Evolutionary conservation across 2,797 vertebrate genomes (phyloP), one percentile per base, ranked within the genome.

Genomic region (Sparidentex hasta): DNA sequence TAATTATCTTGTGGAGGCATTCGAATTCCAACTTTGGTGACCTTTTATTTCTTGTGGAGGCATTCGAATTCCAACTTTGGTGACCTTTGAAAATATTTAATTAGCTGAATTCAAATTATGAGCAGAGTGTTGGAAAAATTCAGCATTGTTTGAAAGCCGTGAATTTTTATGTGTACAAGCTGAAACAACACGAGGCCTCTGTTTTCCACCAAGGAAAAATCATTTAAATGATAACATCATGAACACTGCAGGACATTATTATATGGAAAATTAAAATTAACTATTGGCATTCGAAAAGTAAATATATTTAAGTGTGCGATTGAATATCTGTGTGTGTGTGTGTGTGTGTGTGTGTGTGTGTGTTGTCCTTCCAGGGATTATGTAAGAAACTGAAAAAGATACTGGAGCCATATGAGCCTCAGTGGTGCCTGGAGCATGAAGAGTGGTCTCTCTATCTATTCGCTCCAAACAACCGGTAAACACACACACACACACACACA

Each of bases 361-460:
- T 83, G 33, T 85, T 46, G 80, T 80, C 85, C 58, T 65, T 85
- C 0, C 84, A 99, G 98, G 97, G 96, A 93, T 96, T 97, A 86
- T 97, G 96, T 90, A 96, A 96, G 83, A 96, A 96, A 71, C 89
- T 99, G 76, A 96, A 93, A 76, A 97, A 94, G 86, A 88, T 95
- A 0, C 89, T 99, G 89, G 96, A 97, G 87, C 97, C 97, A 11
- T 98, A 98, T 87, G 95, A 97, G 71, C 98, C 98, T 0, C 95
- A 93, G 80, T 99, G 98, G 97, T 99, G 98, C 92, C 96, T 94
- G 90, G 97, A 94, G 50, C 97, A 97, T 0, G 97, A 98, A 83
- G 94, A 98, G 67, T 99, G 98, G 97, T 95, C 98, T 3, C 96
- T 99, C 41, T 99, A 99, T 83, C 64, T 99, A 83, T 99, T 99